Evolutionary conservation across 1,140 invertebrate species (phyloP).

Genomic region (Lepidurus apus): DNA sequence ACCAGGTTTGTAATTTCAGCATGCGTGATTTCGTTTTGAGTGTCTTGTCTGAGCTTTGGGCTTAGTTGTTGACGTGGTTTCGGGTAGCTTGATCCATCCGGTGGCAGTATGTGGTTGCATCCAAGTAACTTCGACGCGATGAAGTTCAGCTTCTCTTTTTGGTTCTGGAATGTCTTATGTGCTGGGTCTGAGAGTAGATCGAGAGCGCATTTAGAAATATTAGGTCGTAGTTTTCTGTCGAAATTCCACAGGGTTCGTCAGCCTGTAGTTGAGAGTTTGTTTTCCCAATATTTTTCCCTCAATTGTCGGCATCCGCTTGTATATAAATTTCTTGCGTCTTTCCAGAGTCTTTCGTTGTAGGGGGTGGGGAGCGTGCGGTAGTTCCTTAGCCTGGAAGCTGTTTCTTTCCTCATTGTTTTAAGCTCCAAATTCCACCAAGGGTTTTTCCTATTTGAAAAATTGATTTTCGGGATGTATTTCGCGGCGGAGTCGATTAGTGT

Average conservation of each 20-base stretch:
- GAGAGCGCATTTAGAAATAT: not conserved
- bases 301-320: not conserved
- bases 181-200: not conserved
- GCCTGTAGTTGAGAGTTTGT: not conserved
- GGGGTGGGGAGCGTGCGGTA: not conserved
- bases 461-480: not conserved
- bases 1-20: not conserved
- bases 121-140: conserved; percentile 10
- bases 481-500: not conserved
- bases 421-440: conserved; percentile 12
- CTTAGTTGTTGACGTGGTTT: not conserved
- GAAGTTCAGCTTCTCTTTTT: conserved; percentile 22
- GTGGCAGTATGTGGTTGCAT: not conserved
- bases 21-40: not conserved
- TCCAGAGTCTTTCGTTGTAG: not conserved
- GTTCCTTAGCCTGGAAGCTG: not conserved
- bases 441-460: not conserved
- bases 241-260: not conserved
- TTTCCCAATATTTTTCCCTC: conserved; percentile 16
- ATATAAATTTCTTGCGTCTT: conserved; percentile 1
- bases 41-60: not conserved
- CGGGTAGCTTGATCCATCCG: not conserved
- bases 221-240: not conserved
- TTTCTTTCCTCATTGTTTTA: not conserved
- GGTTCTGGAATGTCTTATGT: not conserved